Percentiles rank a stretch among this genome's conserved stretches.
phyloP scores from a whole-genome alignment of 1,140 invertebrate species.

The Aleiodes sp. region DNA sequence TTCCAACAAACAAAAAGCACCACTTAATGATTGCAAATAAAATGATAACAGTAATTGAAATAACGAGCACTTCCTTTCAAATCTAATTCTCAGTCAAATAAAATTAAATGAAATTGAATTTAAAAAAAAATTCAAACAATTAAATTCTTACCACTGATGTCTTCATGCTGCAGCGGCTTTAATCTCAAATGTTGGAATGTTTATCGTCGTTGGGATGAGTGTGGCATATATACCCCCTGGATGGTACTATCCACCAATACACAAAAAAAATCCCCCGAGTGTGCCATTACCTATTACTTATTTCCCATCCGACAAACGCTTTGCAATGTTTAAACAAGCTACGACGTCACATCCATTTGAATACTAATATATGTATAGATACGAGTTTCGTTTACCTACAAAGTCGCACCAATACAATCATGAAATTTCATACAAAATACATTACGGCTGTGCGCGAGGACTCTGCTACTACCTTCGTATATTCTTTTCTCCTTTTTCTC shows the following conservation, averaged over 20 bases:
- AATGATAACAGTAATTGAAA: background rate
- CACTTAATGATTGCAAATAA: no score
- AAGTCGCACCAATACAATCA: slow-evolving; percentile 2
- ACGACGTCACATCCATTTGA: background rate
- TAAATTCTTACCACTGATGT: slow-evolving; percentile 35
- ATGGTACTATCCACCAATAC: slow-evolving; percentile 13
- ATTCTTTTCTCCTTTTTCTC: background rate
- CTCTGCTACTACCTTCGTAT: background rate
- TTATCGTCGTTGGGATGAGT: slow-evolving; percentile 21
- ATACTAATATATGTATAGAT: slow-evolving; percentile 19
- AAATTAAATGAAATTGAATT: background rate
- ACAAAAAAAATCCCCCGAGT: slow-evolving; percentile 11
- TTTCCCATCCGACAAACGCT: slow-evolving; percentile 8
- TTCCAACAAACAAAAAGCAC: no score
- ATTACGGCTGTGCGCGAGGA: background rate
- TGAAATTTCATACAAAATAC: background rate
- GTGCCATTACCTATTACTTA: background rate
- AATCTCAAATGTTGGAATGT: slow-evolving; percentile 37
- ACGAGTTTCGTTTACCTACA: background rate
- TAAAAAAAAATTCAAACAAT: background rate
- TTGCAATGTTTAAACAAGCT: slow-evolving; percentile 31
- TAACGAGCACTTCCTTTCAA: no score
- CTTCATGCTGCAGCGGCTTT: slow-evolving; percentile 36
- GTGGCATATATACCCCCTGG: slow-evolving; percentile 39
- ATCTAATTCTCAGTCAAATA: no score